Evolutionary conservation across 1,140 invertebrate species (phyloP).

Genomic region (Anastrepha obliqua): DNA sequence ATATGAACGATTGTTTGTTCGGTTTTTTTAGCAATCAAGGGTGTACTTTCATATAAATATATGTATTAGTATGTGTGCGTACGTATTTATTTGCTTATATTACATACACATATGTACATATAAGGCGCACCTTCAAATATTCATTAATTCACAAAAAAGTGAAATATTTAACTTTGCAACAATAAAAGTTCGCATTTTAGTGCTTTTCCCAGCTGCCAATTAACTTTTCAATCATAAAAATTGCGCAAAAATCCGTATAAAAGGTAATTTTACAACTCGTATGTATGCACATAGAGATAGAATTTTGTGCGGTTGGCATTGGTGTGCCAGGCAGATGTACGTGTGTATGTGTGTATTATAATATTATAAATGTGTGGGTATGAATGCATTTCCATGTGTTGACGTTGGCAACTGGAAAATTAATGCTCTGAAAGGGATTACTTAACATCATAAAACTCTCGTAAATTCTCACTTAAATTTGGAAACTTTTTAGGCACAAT

Average conservation of each 20-base stretch:
- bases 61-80: too few species aligned
- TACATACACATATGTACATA: neutral
- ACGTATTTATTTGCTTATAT: too few species aligned
- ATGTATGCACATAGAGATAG: too few species aligned
- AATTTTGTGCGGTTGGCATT: neutral
- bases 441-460: neutral
- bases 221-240: slow-evolving; percentile 17
- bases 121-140: slow-evolving; percentile 1
- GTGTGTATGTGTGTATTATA: neutral
- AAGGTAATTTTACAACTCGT: neutral
- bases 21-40: too few species aligned
- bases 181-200: slow-evolving; percentile 22
- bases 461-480: too few species aligned
- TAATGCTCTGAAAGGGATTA: neutral
- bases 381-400: neutral
- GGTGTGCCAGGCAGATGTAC: neutral
- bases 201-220: slow-evolving; percentile 11
- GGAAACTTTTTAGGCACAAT: too few species aligned
- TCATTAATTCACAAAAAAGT: neutral
- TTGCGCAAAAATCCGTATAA: neutral
- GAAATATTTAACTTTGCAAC: neutral
- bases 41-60: too few species aligned
- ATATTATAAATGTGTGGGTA: neutral
- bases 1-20: too few species aligned
- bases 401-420: slow-evolving; percentile 4